Evolutionary conservation across 2,113 vertebrate genomes (phyloP).

Genomic region (Rana temporaria): DNA sequence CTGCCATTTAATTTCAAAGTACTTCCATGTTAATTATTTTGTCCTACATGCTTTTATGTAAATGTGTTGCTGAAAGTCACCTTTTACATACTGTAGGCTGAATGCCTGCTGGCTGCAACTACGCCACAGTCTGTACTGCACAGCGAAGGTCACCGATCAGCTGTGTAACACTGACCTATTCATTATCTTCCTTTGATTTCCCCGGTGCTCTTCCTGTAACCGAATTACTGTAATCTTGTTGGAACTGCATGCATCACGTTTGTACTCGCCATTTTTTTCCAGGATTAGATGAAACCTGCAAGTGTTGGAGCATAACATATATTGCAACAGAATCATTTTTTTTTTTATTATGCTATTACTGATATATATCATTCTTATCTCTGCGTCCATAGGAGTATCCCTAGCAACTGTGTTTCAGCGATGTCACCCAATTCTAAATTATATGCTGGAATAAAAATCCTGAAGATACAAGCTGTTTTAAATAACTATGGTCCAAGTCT

Average conservation of each 20-base stretch:
- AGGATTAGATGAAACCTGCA: neutral
- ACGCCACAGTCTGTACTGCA: neutral
- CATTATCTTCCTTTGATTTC: constrained; percentile 10
- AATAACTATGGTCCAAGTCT: too few species aligned
- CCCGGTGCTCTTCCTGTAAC: neutral
- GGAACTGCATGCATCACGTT: neutral
- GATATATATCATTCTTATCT: constrained; percentile 14
- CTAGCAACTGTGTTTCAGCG: constrained; percentile 37
- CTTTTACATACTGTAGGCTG: neutral
- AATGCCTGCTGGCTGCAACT: neutral
- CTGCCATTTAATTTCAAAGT: constrained; percentile 16
- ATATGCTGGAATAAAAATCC: neutral
- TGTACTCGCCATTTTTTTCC: neutral
- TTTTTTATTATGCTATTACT: constrained; percentile 2
- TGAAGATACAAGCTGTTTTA: neutral
- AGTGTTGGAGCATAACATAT: neutral
- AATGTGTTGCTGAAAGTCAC: constrained; percentile 44
- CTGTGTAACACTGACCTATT: constrained; percentile 1
- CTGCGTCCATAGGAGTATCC: constrained; percentile 18
- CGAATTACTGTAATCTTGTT: constrained; percentile 7
- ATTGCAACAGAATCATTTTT: constrained; percentile 1
- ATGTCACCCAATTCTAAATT: constrained; percentile 29
- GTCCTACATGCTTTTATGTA: constrained; percentile 1
- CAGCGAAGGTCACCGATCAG: constrained; percentile 20
- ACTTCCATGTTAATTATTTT: constrained; percentile 35